phyloP scores from a whole-genome alignment of 2,797 vertebrate species.

The Smutsia temminckii region DNA sequence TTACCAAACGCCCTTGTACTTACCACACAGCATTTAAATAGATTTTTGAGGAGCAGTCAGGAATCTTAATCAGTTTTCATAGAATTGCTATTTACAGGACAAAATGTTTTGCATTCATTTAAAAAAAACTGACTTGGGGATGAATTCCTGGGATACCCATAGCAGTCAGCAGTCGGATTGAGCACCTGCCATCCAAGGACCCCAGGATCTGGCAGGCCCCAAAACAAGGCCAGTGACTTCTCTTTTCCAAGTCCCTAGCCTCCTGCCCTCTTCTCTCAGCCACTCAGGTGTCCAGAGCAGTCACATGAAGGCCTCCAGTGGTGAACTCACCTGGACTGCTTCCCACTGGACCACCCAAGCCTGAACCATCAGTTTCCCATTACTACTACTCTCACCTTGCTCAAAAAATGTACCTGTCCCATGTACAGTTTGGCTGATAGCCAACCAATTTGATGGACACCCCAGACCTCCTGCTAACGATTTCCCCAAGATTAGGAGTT shows the following conservation, averaged over 20 bases:
- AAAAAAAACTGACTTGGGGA: background rate
- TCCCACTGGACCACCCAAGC: background rate
- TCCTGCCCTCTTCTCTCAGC: too few species aligned
- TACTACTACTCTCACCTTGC: too few species aligned
- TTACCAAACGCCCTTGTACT: slow-evolving; percentile 45
- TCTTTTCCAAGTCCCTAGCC: background rate
- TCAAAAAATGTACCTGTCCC: background rate
- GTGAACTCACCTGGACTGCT: background rate
- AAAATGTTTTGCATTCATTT: slow-evolving; percentile 16
- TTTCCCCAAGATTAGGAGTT: background rate
- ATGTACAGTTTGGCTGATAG: background rate
- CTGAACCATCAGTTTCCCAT: background rate
- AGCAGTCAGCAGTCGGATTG: background rate
- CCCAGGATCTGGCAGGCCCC: background rate
- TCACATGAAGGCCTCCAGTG: background rate
- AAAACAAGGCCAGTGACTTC: background rate
- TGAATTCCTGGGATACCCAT: slow-evolving; percentile 1
- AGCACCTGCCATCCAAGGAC: background rate
- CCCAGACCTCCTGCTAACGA: background rate
- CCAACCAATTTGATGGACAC: background rate
- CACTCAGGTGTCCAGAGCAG: background rate
- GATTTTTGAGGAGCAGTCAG: slow-evolving; percentile 32
- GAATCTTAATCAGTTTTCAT: slow-evolving; percentile 64
- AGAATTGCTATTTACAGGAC: slow-evolving; percentile 21
- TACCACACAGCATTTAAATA: slow-evolving; percentile 63